Conservation (phyloP, 2,888 invertebrate genomes). For the Scelioninae gen. 1 region DNA sequence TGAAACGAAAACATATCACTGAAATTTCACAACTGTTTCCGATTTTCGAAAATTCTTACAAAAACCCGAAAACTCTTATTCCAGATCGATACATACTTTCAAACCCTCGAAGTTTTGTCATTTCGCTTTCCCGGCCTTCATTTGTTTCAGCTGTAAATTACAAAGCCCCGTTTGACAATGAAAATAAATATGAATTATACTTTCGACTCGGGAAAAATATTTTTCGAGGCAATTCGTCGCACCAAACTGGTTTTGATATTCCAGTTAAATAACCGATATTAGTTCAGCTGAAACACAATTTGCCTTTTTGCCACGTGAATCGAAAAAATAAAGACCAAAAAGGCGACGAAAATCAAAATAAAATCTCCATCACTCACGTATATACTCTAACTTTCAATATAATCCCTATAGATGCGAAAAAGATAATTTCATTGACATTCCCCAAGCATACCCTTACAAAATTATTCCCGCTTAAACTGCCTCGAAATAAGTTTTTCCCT, state of each 20-base stretch:
- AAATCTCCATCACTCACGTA: background rate
- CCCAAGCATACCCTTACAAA: constrained; percentile 5
- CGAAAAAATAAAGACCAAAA: no score
- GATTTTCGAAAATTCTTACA: constrained; percentile 37
- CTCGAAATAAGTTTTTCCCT: constrained; percentile 26
- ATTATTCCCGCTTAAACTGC: constrained; percentile 1
- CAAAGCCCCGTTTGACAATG: constrained; percentile 1
- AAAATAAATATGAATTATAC: constrained; percentile 38
- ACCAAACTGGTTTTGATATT: constrained; percentile 10
- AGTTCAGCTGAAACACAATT: background rate
- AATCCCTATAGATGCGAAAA: background rate
- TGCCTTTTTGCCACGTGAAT: background rate
- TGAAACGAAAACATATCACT: constrained; percentile 6
- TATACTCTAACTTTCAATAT: background rate
- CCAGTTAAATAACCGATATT: constrained; percentile 4
- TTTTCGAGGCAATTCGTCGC: background rate
- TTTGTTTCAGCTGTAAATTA: background rate
- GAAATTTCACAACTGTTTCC: background rate
- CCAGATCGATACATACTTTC: constrained; percentile 8
- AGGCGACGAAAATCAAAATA: no score
- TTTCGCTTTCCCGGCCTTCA: constrained; percentile 3
- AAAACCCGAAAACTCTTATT: constrained; percentile 24
- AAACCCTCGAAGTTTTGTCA: constrained; percentile 29
- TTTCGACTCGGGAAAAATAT: background rate
- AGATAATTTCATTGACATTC: background rate